These are phyloP conservation scores for Hyles vespertilio DNA, from an alignment of 1,140 invertebrate genomes.

Conservation along the genomic window DNA sequence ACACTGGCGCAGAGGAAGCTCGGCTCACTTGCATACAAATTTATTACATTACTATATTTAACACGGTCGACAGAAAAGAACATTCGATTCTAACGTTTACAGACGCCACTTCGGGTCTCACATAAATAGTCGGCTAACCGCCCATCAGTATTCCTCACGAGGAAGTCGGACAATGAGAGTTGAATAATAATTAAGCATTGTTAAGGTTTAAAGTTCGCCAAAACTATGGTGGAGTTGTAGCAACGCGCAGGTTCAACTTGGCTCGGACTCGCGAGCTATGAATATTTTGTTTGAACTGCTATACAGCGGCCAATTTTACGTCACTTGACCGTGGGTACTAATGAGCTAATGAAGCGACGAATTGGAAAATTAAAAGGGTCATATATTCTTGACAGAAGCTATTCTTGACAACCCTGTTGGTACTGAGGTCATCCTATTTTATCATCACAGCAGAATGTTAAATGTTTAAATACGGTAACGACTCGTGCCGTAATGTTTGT, in stretches of 20 bases:
- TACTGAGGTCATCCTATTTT: too few relatives aligned
- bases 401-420: too few relatives aligned
- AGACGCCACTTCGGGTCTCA: constrained; percentile 12
- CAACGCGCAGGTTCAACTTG: constrained; percentile 21
- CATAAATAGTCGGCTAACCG: constrained; percentile 29
- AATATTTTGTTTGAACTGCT: constrained; percentile 27
- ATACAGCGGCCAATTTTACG: constrained; percentile 19
- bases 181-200: constrained; percentile 63
- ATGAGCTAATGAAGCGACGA: constrained; percentile 36
- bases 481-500: too few relatives aligned
- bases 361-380: constrained; percentile 56
- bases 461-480: too few relatives aligned
- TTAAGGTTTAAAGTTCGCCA: constrained; percentile 47
- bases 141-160: constrained; percentile 52
- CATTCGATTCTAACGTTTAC: constrained; percentile 11
- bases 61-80: constrained; percentile 34
- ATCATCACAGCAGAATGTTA: too few relatives aligned
- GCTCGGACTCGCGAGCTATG: constrained; percentile 4
- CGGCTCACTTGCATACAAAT: constrained; percentile 53
- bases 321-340: constrained; percentile 19
- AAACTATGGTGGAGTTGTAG: constrained; percentile 41
- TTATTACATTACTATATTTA: constrained; percentile 37
- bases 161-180: constrained; percentile 30
- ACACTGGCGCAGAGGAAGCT: constrained; percentile 42
- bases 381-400: constrained; percentile 13